Conservation (phyloP, 2,888 invertebrate species). For the Agapetus fuscipes region DNA sequence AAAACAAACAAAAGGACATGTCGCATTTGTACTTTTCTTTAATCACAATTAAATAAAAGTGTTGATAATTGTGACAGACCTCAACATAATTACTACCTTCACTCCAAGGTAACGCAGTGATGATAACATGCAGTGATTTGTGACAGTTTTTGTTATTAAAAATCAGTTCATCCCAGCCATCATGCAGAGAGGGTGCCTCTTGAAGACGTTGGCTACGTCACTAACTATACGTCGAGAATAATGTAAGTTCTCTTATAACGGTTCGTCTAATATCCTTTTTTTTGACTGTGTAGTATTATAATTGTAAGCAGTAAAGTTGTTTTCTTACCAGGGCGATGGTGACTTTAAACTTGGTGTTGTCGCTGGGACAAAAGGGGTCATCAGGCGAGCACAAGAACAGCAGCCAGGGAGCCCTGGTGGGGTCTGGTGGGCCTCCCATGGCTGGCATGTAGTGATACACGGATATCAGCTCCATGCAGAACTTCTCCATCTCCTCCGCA, state of each 20-base stretch:
- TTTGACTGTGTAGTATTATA: background rate
- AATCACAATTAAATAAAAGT: no score
- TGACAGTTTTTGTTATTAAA: no score
- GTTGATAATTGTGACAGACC: no score
- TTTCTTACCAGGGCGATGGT: conserved; percentile 66
- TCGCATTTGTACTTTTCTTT: conserved; percentile 26
- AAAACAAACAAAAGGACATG: no score
- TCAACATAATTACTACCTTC: background rate
- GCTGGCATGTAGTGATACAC: conserved; percentile 33
- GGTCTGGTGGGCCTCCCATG: conserved; percentile 30
- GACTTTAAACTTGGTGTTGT: conserved; percentile 51
- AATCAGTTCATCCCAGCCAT: no score
- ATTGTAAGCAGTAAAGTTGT: no score
- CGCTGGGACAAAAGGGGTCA: conserved; percentile 43
- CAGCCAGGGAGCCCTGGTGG: conserved; percentile 38
- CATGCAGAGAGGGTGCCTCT: no score
- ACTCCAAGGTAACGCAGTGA: background rate
- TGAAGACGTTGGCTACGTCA: no score
- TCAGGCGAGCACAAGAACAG: conserved; percentile 48
- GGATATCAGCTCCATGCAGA: conserved; percentile 49
- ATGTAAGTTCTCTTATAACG: no score
- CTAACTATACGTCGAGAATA: no score
- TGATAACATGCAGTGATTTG: background rate
- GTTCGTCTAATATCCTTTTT: no score
- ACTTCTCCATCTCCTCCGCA: conserved; percentile 49